Evolutionary conservation across 2,888 invertebrate genomes (phyloP).

Genomic region (Mythimna impura): DNA sequence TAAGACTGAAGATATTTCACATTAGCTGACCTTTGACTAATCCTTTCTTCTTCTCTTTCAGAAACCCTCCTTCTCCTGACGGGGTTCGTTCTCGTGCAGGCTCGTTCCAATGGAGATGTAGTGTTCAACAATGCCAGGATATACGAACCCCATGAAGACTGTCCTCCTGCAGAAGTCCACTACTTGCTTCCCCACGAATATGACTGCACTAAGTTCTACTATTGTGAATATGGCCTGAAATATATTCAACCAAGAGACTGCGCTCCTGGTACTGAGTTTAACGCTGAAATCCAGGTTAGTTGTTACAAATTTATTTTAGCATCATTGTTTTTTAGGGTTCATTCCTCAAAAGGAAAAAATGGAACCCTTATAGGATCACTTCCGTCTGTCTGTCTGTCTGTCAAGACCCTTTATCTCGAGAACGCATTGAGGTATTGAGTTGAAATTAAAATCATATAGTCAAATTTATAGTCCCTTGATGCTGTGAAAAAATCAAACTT

Average conservation of each 20-base stretch:
- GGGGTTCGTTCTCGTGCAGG: slow-evolving; percentile 65
- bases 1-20: too few species aligned
- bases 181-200: slow-evolving; percentile 78
- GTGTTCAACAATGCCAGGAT: slow-evolving; percentile 74
- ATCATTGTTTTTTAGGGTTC: too few species aligned
- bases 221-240: slow-evolving; percentile 80
- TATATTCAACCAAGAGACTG: slow-evolving; percentile 69
- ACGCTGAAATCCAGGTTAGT: slow-evolving; percentile 72
- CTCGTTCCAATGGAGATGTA: slow-evolving; percentile 52
- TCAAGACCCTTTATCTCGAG: too few species aligned
- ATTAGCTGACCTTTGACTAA: not conserved
- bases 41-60: slow-evolving; percentile 42
- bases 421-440: too few species aligned
- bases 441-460: too few species aligned
- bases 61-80: slow-evolving; percentile 70
- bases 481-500: too few species aligned
- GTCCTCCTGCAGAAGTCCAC: slow-evolving; percentile 89
- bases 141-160: slow-evolving; percentile 91
- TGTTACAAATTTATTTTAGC: too few species aligned
- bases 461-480: too few species aligned
- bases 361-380: too few species aligned
- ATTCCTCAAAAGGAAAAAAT: too few species aligned
- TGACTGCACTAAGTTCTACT: slow-evolving; percentile 83
- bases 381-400: too few species aligned
- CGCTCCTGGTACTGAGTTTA: slow-evolving; percentile 78